phyloP scores from a whole-genome alignment of 2,797 vertebrate species.

The Centroberyx gerrardi region DNA sequence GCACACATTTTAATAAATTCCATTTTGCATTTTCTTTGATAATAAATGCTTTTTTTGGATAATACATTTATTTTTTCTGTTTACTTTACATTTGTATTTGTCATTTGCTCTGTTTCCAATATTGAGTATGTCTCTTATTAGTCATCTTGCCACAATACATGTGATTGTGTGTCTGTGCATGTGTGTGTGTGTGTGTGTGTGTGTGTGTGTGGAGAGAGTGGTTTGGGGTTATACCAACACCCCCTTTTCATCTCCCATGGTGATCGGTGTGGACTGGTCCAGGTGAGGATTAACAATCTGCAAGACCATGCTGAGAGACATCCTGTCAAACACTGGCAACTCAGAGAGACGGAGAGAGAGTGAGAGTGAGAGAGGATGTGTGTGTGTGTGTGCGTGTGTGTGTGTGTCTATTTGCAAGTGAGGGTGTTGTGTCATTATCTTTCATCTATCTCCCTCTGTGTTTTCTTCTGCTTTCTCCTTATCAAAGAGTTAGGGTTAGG shows the following conservation, averaged over 20 bases:
- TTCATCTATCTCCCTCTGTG: constrained; percentile 20
- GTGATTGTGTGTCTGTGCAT: not conserved
- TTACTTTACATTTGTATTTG: not conserved
- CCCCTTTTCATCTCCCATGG: constrained; percentile 36
- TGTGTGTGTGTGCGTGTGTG: constrained; percentile 17
- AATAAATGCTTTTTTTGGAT: no score
- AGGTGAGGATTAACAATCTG: constrained; percentile 75
- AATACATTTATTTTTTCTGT: no score
- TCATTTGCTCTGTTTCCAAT: not conserved
- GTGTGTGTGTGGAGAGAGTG: constrained; percentile 25
- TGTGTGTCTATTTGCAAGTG: constrained; percentile 17
- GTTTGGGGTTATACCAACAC: constrained; percentile 33
- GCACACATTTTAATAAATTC: no score
- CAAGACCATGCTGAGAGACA: constrained; percentile 72
- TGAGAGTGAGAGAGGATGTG: constrained; percentile 23
- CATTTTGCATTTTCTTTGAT: no score
- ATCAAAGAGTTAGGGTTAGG: not conserved
- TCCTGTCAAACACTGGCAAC: constrained; percentile 72
- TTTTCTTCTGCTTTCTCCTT: not conserved
- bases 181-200: constrained; percentile 25
- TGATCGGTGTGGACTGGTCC: constrained; percentile 55
- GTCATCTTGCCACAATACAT: not conserved
- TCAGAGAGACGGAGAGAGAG: constrained; percentile 56
- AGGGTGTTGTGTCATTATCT: constrained; percentile 34
- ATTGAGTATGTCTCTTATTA: no score